Percentiles rank a stretch among this genome's conserved stretches.
Conservation (phyloP, 2,888 invertebrate species). For the Platypus cylindrus region DNA sequence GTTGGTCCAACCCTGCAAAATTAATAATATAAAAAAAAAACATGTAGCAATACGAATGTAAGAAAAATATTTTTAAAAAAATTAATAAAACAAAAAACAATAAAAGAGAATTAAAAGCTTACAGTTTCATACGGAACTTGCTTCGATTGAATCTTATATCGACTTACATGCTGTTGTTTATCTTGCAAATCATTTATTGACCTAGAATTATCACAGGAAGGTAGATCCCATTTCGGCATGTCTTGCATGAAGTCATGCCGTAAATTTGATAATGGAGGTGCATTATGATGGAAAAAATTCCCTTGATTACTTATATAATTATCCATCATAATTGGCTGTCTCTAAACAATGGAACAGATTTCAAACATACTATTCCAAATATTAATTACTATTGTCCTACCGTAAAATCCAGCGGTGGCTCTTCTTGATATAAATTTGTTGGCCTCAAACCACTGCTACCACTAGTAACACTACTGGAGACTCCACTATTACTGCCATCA, state of each 20-base stretch:
- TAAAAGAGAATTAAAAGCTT: too few species aligned
- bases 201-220: conserved; percentile 27
- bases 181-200: conserved; percentile 32
- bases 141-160: too few species aligned
- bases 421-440: conserved; percentile 31
- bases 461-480: conserved; percentile 12
- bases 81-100: neutral
- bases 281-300: conserved; percentile 17
- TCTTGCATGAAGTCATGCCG: conserved; percentile 28
- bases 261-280: conserved; percentile 20
- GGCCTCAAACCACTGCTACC: conserved; percentile 25
- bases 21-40: conserved; percentile 13
- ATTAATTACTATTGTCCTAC: too few species aligned
- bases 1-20: conserved; percentile 40
- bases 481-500: conserved; percentile 14
- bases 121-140: too few species aligned
- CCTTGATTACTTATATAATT: conserved; percentile 27
- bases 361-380: neutral
- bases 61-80: too few species aligned
- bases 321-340: conserved; percentile 25
- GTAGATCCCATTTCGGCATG: conserved; percentile 27
- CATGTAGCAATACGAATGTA: neutral
- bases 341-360: conserved; percentile 4
- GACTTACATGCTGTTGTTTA: conserved; percentile 32
- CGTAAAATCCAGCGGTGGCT: conserved; percentile 38